A percentile compares a stretch with the other conserved stretches of the same genome.
phyloP scores from a whole-genome alignment of 1,140 invertebrate genomes.

The Heliconius melpomene region DNA sequence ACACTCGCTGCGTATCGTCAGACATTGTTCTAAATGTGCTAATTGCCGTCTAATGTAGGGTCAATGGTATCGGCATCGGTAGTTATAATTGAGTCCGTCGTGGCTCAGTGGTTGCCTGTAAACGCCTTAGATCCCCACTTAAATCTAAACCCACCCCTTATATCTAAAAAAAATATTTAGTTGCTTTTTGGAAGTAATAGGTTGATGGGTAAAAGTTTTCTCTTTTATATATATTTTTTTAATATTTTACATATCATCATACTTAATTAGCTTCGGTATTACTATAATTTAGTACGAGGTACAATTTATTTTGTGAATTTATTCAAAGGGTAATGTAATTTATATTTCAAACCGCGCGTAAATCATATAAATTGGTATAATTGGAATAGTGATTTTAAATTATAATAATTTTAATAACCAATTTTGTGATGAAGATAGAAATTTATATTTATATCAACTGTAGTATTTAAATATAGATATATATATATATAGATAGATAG shows the following conservation, averaged over 20 bases:
- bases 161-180: too few species aligned
- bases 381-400: neutral
- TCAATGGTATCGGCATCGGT: conserved; percentile 23
- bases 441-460: too few species aligned
- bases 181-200: too few species aligned
- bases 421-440: neutral
- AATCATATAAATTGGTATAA: neutral
- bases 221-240: too few species aligned
- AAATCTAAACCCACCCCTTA: too few species aligned
- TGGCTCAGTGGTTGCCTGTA: too few species aligned
- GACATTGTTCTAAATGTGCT: conserved; percentile 44
- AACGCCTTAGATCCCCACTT: too few species aligned
- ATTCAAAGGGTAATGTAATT: neutral
- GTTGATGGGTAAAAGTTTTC: too few species aligned
- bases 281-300: neutral
- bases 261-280: neutral
- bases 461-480: too few species aligned
- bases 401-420: neutral
- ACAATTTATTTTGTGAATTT: neutral
- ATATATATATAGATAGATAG: neutral
- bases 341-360: neutral
- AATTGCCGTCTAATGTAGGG: conserved; percentile 43
- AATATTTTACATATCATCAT: neutral
- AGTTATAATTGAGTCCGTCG: too few species aligned
- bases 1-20: conserved; percentile 33